Evolutionary conservation across 1,140 invertebrate genomes (phyloP), one percentile per base, ranked within the genome.

Genomic region (Ericerus pela): DNA sequence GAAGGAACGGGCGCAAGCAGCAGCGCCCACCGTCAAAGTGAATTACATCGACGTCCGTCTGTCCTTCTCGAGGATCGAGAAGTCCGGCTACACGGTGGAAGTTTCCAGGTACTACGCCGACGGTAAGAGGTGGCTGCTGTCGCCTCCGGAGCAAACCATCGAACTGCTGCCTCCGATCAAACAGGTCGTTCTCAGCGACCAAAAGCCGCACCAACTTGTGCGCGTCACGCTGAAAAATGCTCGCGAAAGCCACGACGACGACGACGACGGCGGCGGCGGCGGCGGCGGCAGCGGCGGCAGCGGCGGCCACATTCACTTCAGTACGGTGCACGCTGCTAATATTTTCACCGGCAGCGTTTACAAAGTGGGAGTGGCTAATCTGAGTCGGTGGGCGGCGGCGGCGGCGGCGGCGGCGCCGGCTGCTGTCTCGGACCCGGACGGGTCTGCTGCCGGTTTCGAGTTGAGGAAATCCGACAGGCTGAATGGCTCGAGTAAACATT

Each of bases 291-390:
- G 14, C 27, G 27, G 18, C 28, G 20, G 16, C 4, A 14, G 28
- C 51, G 3, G 27, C 2, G 20, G 16, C 2, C 22, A 20, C 36
- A n/a, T 37, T 37, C 22, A 22, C 36, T 41, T 29, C 47, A 56
- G 2, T n/a, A 43, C 37, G 8, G 18, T 33, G 22, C 29, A 55
- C 29, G 57, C 52, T 14, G 43, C 43, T 14, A 56, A 37, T 37
- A 59, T 22, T 30, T 53, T 51, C 14, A 56, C 58, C 41, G 51
- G 38, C 20, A 51, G 54, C 43, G 38, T 53, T 24, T 20, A 52
- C 10, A 33, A 20, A 31, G 1, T 36, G 41, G 33, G 27, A 18
- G 4, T 20, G 2, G 14, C 11, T 16, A n/a, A 24, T n/a, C 14
- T 27, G 54, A 29, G 22, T 8, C 18, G 26, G 18, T 20, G 38